These are phyloP conservation scores for Lysandra coridon DNA, from an alignment of 2,888 invertebrate genomes.

Conservation along the genomic window DNA sequence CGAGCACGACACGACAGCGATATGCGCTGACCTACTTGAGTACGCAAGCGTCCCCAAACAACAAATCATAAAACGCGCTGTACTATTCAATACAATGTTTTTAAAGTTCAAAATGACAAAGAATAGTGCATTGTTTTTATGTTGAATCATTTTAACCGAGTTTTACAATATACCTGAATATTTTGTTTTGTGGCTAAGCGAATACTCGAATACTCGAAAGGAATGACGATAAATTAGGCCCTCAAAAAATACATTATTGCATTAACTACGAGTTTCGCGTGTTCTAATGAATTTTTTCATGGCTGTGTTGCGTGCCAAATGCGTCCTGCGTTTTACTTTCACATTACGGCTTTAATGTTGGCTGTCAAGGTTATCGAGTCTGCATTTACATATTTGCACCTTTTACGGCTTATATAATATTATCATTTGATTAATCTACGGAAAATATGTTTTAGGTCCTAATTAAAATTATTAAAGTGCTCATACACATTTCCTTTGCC, in stretches of 20 bases:
- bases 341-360: constrained; percentile 29
- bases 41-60: constrained; percentile 20
- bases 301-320: constrained; percentile 32
- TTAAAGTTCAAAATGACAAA: not conserved
- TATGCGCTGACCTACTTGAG: constrained; percentile 11
- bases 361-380: constrained; percentile 27
- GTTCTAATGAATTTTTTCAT: constrained; percentile 25
- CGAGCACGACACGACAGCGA: not conserved
- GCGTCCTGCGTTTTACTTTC: constrained; percentile 31
- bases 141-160: not conserved
- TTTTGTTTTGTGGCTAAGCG: not conserved
- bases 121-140: not conserved
- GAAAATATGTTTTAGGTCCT: constrained; percentile 11
- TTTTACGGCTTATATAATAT: constrained; percentile 37
- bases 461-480: constrained; percentile 14
- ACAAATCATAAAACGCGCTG: not conserved
- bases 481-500: constrained; percentile 3
- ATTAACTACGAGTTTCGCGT: constrained; percentile 31
- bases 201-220: not conserved
- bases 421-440: constrained; percentile 22
- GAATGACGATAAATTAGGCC: constrained; percentile 1
- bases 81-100: not conserved
- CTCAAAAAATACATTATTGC: constrained; percentile 8
- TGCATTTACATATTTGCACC: constrained; percentile 41
- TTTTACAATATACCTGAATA: not conserved